Percentiles rank a stretch among this genome's conserved stretches.
phyloP scores from a whole-genome alignment of 2,797 vertebrate genomes.

The Naso thynnoides region DNA sequence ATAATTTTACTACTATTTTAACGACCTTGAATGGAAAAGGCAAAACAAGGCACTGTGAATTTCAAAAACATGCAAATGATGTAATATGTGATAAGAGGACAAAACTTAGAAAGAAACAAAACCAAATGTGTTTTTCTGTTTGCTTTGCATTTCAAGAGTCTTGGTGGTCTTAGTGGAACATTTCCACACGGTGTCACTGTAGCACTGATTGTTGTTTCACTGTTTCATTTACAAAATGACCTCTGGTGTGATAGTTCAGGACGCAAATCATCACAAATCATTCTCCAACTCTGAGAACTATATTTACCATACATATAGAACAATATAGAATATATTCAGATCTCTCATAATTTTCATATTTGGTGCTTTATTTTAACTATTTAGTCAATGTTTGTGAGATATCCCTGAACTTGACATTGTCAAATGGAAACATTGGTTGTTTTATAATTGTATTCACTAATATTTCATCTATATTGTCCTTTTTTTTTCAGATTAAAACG shows the following conservation, averaged over 20 bases:
- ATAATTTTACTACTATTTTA: too few relatives aligned
- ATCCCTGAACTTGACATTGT: not conserved
- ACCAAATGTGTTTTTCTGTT: constrained; percentile 1
- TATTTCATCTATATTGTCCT: not conserved
- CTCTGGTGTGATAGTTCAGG: constrained; percentile 4
- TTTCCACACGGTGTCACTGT: constrained; percentile 72
- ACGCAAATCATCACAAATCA: constrained; percentile 25
- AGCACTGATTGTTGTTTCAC: constrained; percentile 15
- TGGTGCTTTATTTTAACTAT: not conserved
- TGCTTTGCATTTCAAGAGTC: not conserved
- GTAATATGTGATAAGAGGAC: not conserved
- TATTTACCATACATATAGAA: not conserved
- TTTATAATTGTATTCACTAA: not conserved
- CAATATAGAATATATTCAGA: too few relatives aligned
- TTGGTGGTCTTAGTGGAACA: not conserved
- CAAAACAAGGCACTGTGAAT: too few relatives aligned
- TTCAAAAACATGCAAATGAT: too few relatives aligned
- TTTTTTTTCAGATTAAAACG: constrained; percentile 11
- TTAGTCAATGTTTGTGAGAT: not conserved
- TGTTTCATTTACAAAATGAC: constrained; percentile 7
- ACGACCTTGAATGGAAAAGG: too few relatives aligned
- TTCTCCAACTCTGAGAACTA: constrained; percentile 1
- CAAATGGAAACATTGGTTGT: not conserved
- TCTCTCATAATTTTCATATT: not conserved
- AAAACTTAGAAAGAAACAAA: not conserved